phyloP scores from a whole-genome alignment of 1,140 invertebrate genomes.

The Popillia japonica region DNA sequence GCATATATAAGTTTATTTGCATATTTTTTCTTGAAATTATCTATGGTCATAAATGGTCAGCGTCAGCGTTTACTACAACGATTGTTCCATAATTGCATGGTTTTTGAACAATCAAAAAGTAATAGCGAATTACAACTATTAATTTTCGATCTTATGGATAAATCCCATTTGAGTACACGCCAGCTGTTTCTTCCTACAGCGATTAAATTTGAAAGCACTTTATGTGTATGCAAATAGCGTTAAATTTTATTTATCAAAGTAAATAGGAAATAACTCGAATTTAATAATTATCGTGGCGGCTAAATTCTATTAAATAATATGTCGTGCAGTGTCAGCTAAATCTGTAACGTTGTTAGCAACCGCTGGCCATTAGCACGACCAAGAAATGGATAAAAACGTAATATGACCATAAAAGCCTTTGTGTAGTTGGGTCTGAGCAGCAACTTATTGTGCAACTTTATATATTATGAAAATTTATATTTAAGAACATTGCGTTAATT shows the following conservation, averaged over 20 bases:
- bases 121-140: too few relatives aligned
- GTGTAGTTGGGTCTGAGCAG: background rate
- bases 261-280: constrained; percentile 24
- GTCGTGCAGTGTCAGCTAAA: background rate
- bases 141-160: too few relatives aligned
- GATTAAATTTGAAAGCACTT: constrained; percentile 22
- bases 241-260: constrained; percentile 24
- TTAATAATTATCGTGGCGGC: constrained; percentile 14
- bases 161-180: too few relatives aligned
- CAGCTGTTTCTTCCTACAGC: background rate
- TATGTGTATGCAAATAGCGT: background rate
- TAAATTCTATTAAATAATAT: constrained; percentile 33
- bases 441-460: too few relatives aligned
- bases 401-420: constrained; percentile 22
- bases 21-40: too few relatives aligned
- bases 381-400: constrained; percentile 23
- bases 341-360: constrained; percentile 23
- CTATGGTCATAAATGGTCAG: too few relatives aligned
- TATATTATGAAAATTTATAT: too few relatives aligned
- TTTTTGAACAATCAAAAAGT: too few relatives aligned
- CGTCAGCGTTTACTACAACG: too few relatives aligned
- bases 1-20: too few relatives aligned
- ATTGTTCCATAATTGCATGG: too few relatives aligned
- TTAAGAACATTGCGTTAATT: too few relatives aligned
- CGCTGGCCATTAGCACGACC: constrained; percentile 24